Conservation (phyloP, 2,113 vertebrate genomes). For the Elgaria multicarinata region DNA sequence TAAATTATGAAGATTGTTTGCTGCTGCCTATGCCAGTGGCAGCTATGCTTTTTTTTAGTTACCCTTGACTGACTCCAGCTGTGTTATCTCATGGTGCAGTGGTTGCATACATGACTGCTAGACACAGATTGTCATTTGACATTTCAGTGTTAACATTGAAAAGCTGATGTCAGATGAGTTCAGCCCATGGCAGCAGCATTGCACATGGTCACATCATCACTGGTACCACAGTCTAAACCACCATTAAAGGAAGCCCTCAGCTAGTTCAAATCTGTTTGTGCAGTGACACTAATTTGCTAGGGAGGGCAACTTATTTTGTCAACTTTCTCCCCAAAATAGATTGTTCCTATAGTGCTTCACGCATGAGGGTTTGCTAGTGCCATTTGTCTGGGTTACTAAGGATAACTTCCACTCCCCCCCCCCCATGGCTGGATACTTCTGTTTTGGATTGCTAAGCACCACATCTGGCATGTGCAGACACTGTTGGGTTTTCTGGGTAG, state of each 20-base stretch:
- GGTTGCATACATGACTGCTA: not conserved
- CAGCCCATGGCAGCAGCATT: not conserved
- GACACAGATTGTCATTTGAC: not conserved
- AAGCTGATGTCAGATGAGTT: not conserved
- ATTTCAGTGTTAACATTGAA: not conserved
- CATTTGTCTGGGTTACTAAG: not conserved
- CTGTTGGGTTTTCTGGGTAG: not conserved
- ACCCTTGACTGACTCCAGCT: not conserved
- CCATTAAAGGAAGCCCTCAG: not conserved
- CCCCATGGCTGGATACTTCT: not conserved
- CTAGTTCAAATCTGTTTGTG: not conserved
- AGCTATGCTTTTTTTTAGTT: not conserved
- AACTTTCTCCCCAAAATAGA: not conserved
- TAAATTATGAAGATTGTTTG: not conserved
- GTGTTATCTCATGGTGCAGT: not conserved
- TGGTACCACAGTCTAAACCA: not conserved
- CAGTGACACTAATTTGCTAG: not conserved
- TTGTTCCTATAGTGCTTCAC: not conserved
- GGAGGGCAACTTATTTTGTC: not conserved
- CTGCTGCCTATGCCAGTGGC: not conserved
- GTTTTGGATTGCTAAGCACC: not conserved
- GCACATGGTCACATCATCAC: not conserved
- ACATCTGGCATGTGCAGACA: rapidly evolving
- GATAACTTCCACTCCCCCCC: not conserved
- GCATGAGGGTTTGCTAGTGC: not conserved